Evolutionary conservation across 2,113 vertebrate species (phyloP), one percentile per base, ranked within the genome.

Genomic region (Ursus arctos): DNA sequence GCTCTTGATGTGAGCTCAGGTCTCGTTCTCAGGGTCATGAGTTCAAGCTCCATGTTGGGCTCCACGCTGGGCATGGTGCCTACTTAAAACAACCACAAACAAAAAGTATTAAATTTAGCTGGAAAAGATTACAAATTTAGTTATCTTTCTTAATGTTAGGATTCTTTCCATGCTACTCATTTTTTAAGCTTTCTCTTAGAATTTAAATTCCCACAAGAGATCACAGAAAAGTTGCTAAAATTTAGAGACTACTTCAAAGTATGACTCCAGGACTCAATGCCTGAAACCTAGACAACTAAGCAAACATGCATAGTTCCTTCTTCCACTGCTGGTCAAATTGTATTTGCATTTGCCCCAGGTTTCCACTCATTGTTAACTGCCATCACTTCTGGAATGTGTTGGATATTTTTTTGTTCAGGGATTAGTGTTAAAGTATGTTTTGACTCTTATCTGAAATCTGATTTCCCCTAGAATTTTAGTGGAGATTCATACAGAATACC

Each of bases 391-490:
- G 79, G 53, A 98, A 93, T 94, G 7, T 84, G 67, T 85, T 97
- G 65, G 74, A 1, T 97, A 55, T 95, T 97, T 90, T 82, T 95
- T 69, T 96, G 43, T 55, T 98, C 31, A 49, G 69, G 74, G 9
- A 77, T 93, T 96, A 69, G 59, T 93, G 21, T 94, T 94, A 95
- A 97, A 90, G 26, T 89, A 85, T 97, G 81, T 95, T 98, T 85
- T 92, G n/a, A 97, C 51, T 96, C 97, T 92, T 74, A 61, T 98
- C 81, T 92, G 57, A 31, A 80, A 96, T 95, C 40, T 81, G 0
- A 87, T 98, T 98, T 96, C 74, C 61, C 15, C 33, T 96, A 88
- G 51, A 79, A 94, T 98, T 88, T 98, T 91, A 89, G 26, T 79
- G 94, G 76, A 88, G 85, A 57, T 74, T 40, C n/a, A 97, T 83